Conservation (phyloP, 2,888 invertebrate species). For the Helicoverpa assulta region DNA sequence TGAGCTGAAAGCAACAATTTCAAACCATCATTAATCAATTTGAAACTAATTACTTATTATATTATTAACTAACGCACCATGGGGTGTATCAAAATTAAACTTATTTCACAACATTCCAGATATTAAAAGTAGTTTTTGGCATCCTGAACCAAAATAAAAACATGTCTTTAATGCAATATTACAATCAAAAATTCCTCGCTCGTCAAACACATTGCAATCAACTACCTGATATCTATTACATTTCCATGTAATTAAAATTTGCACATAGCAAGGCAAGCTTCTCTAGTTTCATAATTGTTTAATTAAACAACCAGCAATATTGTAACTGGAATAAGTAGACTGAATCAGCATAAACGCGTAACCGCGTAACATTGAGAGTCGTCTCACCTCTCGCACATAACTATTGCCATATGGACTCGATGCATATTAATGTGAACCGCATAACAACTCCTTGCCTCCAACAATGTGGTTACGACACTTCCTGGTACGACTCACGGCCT, state of each 20-base stretch:
- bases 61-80: not conserved
- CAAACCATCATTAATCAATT: not conserved
- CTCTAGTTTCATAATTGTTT: constrained; percentile 61
- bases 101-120: not conserved
- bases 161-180: not conserved
- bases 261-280: constrained; percentile 32
- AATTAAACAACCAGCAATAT: constrained; percentile 55
- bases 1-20: not conserved
- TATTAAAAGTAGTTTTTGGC: not conserved
- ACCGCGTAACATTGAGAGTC: constrained; percentile 65
- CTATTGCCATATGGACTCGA: constrained; percentile 73
- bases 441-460: constrained; percentile 76
- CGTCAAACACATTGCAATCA: not conserved
- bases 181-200: not conserved
- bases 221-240: constrained; percentile 16
- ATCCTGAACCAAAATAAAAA: not conserved
- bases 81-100: not conserved
- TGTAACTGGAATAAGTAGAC: constrained; percentile 66
- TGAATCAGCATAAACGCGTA: constrained; percentile 64
- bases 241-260: constrained; percentile 38
- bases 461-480: constrained; percentile 82
- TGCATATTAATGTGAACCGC: constrained; percentile 83
- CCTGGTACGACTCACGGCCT: constrained; percentile 71
- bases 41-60: not conserved
- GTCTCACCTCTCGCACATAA: constrained; percentile 70